Evolutionary conservation across 2,113 vertebrate genomes (phyloP).

Genomic region (Terrapene triunguis): DNA sequence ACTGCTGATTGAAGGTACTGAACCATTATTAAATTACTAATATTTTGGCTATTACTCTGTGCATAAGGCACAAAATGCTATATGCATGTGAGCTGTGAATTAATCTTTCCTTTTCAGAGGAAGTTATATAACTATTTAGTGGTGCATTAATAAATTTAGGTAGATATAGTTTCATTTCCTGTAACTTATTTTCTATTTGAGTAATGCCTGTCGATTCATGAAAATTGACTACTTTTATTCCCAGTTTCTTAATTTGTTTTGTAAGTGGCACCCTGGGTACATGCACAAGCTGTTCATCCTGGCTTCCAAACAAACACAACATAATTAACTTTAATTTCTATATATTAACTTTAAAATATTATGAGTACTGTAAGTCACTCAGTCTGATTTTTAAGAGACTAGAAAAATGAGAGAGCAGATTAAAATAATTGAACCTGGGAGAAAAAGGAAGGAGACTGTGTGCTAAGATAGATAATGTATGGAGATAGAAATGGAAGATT

Average conservation of each 20-base stretch:
- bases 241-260: neutral
- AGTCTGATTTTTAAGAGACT: neutral
- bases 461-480: neutral
- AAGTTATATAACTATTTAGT: neutral
- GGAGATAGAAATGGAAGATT: neutral
- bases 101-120: neutral
- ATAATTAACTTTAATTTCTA: neutral
- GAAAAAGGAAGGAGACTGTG: neutral
- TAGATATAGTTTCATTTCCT: neutral
- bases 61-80: neutral
- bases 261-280: neutral
- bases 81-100: constrained; percentile 14
- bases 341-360: neutral
- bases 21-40: constrained; percentile 70
- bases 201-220: neutral
- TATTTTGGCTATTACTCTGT: constrained; percentile 45
- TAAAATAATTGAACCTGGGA: neutral
- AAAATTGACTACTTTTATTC: neutral
- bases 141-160: neutral
- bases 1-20: constrained; percentile 97
- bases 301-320: neutral
- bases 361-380: neutral
- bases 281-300: neutral
- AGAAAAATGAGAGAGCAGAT: neutral
- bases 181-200: constrained; percentile 1